A percentile compares a stretch with the other conserved stretches of the same genome.
Evolutionary conservation across 2,797 vertebrate species (phyloP).

Genomic region (Micrastur ruficollis): DNA sequence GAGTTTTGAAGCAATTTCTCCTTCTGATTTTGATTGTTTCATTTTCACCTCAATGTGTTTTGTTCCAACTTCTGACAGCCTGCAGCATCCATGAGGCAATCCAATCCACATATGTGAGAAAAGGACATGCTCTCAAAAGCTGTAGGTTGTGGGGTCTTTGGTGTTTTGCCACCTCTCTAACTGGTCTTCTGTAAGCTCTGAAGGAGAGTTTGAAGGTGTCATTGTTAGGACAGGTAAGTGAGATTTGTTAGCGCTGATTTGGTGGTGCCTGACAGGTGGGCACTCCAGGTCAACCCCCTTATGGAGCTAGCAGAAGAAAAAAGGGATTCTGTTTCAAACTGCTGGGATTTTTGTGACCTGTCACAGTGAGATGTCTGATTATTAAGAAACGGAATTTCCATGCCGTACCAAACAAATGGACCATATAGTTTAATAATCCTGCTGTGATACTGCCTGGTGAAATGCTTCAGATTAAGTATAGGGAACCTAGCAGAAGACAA

Average conservation of each 20-base stretch:
- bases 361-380: neutral
- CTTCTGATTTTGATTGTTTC: neutral
- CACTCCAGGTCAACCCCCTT: neutral
- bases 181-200: neutral
- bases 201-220: neutral
- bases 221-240: neutral
- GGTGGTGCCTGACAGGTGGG: neutral
- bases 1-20: neutral
- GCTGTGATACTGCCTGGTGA: neutral
- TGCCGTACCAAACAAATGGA: neutral
- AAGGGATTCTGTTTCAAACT: neutral
- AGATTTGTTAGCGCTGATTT: neutral
- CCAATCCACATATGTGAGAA: neutral
- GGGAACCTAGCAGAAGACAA: neutral
- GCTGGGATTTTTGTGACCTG: neutral
- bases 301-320: neutral
- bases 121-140: neutral
- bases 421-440: neutral
- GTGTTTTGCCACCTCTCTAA: neutral
- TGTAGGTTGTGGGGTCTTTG: neutral
- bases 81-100: neutral
- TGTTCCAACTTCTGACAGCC: neutral
- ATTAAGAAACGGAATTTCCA: neutral
- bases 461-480: slow-evolving; percentile 7
- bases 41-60: neutral